phyloP scores from a whole-genome alignment of 2,113 vertebrate genomes.

The Stercorarius parasiticus region DNA sequence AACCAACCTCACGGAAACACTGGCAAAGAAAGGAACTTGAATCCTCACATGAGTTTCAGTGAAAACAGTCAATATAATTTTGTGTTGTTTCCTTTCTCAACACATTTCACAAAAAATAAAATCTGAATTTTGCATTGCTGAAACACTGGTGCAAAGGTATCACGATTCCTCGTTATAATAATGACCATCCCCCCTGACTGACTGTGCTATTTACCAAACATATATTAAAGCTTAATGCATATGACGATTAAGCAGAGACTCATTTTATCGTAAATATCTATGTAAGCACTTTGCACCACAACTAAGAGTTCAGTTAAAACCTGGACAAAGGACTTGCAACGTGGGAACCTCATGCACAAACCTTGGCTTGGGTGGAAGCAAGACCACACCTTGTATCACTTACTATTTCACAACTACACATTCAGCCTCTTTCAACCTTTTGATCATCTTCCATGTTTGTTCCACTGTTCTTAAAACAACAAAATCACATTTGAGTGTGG shows the following conservation, averaged over 20 bases:
- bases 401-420: background rate
- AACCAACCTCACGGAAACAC: background rate
- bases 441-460: background rate
- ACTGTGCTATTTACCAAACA: background rate
- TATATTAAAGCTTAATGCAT: background rate
- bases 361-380: background rate
- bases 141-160: background rate
- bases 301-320: background rate
- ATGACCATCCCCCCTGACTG: background rate
- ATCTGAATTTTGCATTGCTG: background rate
- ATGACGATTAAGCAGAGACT: background rate
- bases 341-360: background rate
- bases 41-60: background rate
- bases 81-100: background rate
- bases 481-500: background rate
- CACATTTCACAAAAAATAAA: background rate
- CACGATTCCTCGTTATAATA: background rate
- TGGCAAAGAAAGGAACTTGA: background rate
- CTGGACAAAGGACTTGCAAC: background rate
- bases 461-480: background rate
- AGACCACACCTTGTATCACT: background rate
- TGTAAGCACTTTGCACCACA: background rate
- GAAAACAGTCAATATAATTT: background rate
- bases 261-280: background rate
- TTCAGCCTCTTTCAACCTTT: background rate